Percentiles rank a stretch among this genome's conserved stretches.
phyloP scores from a whole-genome alignment of 30 jellyfish, hydroid and myxozoan genomes.

The Pelagia noctiluca region DNA sequence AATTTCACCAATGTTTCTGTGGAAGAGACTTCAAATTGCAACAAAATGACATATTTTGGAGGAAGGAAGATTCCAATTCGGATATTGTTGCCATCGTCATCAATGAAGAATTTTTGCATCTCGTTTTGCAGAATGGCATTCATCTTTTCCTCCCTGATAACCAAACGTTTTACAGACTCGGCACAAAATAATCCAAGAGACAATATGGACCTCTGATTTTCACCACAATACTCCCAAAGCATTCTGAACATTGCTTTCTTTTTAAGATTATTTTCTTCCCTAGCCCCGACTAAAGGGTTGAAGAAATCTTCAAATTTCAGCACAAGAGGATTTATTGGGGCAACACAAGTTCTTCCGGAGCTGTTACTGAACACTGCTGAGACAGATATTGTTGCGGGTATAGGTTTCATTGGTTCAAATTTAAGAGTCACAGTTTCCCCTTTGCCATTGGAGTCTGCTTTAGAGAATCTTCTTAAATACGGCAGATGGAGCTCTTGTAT shows the following conservation, averaged over 20 bases:
- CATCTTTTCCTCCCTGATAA: conserved; percentile 2
- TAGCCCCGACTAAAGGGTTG: conserved; percentile 28
- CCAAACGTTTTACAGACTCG: conserved; percentile 35
- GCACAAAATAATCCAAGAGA: conserved; percentile 22
- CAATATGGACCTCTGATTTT: conserved; percentile 14
- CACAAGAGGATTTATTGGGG: conserved; percentile 42
- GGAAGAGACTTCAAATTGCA: conserved; percentile 20
- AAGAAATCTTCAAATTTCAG: conserved; percentile 39
- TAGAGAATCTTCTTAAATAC: not conserved
- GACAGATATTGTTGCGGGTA: conserved; percentile 15
- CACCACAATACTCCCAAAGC: conserved; percentile 44
- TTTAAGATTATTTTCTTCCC: not conserved
- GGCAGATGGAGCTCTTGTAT: conserved; percentile 38
- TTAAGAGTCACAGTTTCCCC: conserved; percentile 14
- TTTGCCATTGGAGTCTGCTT: not conserved
- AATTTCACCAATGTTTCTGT: conserved; percentile 54
- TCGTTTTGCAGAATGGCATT: conserved; percentile 13
- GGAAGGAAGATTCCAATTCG: conserved; percentile 65
- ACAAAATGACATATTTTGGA: conserved; percentile 45
- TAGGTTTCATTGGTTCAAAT: conserved; percentile 20
- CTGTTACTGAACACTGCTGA: conserved; percentile 49
- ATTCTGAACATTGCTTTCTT: not conserved
- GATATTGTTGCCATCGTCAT: not conserved
- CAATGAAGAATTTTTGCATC: conserved; percentile 12
- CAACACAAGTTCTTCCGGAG: conserved; percentile 49